These are phyloP conservation scores for Cyclopterus lumpus DNA, from an alignment of 2,797 vertebrate species.

Conservation along the genomic window DNA sequence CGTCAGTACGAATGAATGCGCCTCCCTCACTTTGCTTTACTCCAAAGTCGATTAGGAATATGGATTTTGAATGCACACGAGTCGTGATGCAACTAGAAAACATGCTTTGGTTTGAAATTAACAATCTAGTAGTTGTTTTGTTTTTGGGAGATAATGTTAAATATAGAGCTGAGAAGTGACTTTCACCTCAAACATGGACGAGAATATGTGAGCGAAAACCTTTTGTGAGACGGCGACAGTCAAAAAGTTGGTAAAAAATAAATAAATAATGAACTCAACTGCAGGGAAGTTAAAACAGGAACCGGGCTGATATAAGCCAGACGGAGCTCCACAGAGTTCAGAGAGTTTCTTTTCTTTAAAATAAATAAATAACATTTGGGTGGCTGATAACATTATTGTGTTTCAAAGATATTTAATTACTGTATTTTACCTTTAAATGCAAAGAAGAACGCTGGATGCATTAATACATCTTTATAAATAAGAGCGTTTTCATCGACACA, in stretches of 20 bases:
- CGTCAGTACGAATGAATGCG: conserved; percentile 24
- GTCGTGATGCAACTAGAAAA: not conserved
- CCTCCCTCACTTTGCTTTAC: conserved; percentile 11
- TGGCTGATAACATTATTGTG: not conserved
- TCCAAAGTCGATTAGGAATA: conserved; percentile 6
- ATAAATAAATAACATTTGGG: not conserved
- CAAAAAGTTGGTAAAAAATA: not conserved
- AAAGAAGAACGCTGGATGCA: not conserved
- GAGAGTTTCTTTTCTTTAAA: not conserved
- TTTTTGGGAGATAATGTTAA: conserved; percentile 9
- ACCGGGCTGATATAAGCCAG: conserved; percentile 42
- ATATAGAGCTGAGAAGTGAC: conserved; percentile 5
- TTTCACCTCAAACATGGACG: not conserved
- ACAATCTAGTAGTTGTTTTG: not conserved
- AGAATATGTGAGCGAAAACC: not conserved
- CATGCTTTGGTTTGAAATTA: not conserved
- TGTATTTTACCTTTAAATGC: not conserved
- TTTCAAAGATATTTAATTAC: conserved; percentile 15
- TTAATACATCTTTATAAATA: not conserved
- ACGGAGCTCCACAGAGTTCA: not conserved
- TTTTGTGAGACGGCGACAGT: not conserved
- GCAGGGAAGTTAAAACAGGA: conserved; percentile 37
- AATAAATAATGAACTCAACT: not conserved
- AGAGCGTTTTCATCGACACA: not conserved
- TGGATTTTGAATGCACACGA: not conserved